Base-by-base conservation (phyloP, 2,888 invertebrate genomes). In the Halictus ligatus region DNA sequence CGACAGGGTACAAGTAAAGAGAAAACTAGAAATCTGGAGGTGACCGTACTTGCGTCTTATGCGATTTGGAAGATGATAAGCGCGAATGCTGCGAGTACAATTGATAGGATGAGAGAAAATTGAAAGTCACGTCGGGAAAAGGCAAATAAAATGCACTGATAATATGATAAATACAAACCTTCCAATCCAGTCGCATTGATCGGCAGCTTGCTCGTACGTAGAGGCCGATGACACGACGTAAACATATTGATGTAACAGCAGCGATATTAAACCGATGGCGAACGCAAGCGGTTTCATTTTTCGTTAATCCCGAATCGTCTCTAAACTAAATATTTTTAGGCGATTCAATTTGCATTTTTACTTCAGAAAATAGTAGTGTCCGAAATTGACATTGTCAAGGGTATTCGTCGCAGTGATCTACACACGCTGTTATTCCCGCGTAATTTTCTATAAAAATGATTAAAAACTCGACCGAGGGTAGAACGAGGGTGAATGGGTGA, bases 121-220 rank as follows among this genome's bases (percentile, higher is more conserved):
- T 3, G 21, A 54, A n/a, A 54, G 21, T 2, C 54, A 2, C 10
- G n/a, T 21, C 50, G 50, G 8, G 13, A 46, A 13, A 46, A 46
- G 12, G 43, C 43, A 43, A 58, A 40, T 35, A 7, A 8, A 58
- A 54, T 8, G 48, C 46, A 67, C 48, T 46, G 71, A 78, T 40
- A 46, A 75, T 74, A 67, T n/a, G 75, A 48, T 18, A 76, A 75
- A 84, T 85, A 94, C 94, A 90, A 91, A 95, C 95, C 95, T 95
- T 92, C 95, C 95, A 88, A 92, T 94, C 95, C 95, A 95, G 86
- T 95, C 95, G 91, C 95, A 95, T 90, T 95, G 95, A 88, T 95
- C 95, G 35, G 93, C 95, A 67, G 77, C 81, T 64, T 88, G 90
- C 48, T 90, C 89, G 54, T 87, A 85, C 48, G 84, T 75, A 74